Base-by-base conservation (phyloP, 2,888 invertebrate genomes). In the Pyrocoelia pectoralis region DNA sequence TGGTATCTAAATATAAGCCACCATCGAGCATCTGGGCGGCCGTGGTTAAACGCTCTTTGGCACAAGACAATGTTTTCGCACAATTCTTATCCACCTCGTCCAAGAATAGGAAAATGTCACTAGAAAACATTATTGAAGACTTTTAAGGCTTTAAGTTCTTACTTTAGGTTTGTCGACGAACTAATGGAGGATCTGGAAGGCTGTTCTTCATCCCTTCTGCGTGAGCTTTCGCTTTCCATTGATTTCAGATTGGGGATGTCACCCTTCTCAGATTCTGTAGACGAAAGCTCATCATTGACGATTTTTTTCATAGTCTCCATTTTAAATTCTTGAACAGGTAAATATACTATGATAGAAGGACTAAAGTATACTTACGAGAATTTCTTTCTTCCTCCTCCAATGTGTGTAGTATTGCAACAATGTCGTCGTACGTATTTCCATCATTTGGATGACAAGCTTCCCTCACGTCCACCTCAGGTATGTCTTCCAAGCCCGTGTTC, bases 101-200 rank as follows among this genome's bases (percentile, higher is more conserved):
- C 66, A 89, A 75, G 76, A 87, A 89, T 56, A 86, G 84, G 53
- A 89, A 84, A 70, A 89, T 86, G 75, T 88, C 87, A 77, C 88
- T 88, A 78, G 79, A 84, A 79, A 13, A 48, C 28, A n/a, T 9
- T 10, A 15, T 46, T 46, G 15, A 17, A 17, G 8, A 33, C 8
- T 2, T n/a, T n/a, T 33, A 8, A 33, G 8, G 33, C 4, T 17
- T 51, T 49, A 43, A 28, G 19, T 24, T 62, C 51, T 70, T 72
- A 75, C 76, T 69, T 74, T 50, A 74, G 75, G 56, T 74, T 72
- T 15, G 70, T 50, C 52, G 67, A 70, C 13, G 66, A 67, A 50
- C 46, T 48, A 53, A 70, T 54, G 1, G 69, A 67, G 1, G 57
- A 49, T 24, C 65, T 66, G 1, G 67, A 68, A 28, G 55, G 24